Evolutionary conservation across 2,113 vertebrate species (phyloP).

Genomic region (Phalacrocorax brasilianus): DNA sequence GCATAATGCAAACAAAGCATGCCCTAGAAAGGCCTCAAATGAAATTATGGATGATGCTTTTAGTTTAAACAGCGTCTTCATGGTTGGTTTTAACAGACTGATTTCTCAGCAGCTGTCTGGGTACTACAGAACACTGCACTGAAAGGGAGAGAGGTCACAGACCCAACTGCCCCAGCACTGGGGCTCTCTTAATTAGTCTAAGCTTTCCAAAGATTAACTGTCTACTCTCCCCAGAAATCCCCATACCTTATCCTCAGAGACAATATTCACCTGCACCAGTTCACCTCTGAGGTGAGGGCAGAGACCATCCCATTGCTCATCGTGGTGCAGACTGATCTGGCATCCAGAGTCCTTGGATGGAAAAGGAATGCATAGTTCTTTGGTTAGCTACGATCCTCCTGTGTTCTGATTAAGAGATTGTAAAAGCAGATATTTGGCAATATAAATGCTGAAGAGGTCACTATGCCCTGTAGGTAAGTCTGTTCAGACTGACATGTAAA

Average conservation of each 20-base stretch:
- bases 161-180: too few species aligned
- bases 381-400: neutral
- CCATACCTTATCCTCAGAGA: too few species aligned
- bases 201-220: neutral
- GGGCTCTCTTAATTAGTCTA: neutral
- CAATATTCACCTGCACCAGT: accelerated
- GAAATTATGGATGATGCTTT: neutral
- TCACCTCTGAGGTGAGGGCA: neutral
- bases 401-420: too few species aligned
- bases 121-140: neutral
- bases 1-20: neutral
- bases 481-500: neutral
- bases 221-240: neutral
- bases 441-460: neutral
- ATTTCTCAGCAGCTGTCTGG: neutral
- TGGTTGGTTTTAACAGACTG: neutral
- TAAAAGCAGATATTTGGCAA: neutral
- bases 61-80: neutral
- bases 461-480: neutral
- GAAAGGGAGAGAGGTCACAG: neutral
- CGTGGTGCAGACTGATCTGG: neutral
- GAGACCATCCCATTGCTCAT: neutral
- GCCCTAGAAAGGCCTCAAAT: neutral
- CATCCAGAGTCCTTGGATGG: neutral
- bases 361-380: neutral